Percentiles rank a stretch among this genome's conserved stretches.
Evolutionary conservation across 2,888 invertebrate species (phyloP).

Genomic region (Leptinotarsa juncta): DNA sequence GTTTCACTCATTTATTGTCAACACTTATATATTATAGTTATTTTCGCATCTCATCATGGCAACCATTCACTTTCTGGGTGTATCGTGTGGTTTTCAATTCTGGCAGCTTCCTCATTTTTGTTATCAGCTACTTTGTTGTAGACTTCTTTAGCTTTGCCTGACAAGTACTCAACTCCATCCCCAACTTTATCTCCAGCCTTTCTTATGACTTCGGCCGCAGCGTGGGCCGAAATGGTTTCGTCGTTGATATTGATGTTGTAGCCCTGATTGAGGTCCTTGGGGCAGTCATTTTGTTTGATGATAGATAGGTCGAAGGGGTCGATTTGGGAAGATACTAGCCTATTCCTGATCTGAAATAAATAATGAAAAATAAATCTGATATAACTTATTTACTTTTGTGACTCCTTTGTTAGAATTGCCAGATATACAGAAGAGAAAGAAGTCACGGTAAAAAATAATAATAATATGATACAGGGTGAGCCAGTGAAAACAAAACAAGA

Average conservation of each 20-base stretch:
- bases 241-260: slow-evolving; percentile 80
- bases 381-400: too few species aligned
- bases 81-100: slow-evolving; percentile 36
- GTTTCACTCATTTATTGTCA: too few species aligned
- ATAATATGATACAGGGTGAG: too few species aligned
- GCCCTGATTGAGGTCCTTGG: slow-evolving; percentile 71
- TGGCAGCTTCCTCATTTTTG: slow-evolving; percentile 58
- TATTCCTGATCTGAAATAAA: slow-evolving; percentile 71
- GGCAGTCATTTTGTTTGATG: slow-evolving; percentile 79
- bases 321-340: slow-evolving; percentile 74
- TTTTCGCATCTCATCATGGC: slow-evolving; percentile 55
- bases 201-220: slow-evolving; percentile 77
- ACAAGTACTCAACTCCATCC: slow-evolving; percentile 75
- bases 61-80: slow-evolving; percentile 72
- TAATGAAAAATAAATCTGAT: too few species aligned
- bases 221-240: slow-evolving; percentile 80
- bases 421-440: too few species aligned
- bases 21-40: background rate
- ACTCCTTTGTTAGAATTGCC: too few species aligned
- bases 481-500: too few species aligned
- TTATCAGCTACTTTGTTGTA: slow-evolving; percentile 71
- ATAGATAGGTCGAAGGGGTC: slow-evolving; percentile 82
- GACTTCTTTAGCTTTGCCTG: slow-evolving; percentile 77
- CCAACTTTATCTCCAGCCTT: slow-evolving; percentile 80
- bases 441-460: too few species aligned